Base-by-base conservation (phyloP, 1,140 invertebrate species). In the Drosophila subpulchrella region DNA sequence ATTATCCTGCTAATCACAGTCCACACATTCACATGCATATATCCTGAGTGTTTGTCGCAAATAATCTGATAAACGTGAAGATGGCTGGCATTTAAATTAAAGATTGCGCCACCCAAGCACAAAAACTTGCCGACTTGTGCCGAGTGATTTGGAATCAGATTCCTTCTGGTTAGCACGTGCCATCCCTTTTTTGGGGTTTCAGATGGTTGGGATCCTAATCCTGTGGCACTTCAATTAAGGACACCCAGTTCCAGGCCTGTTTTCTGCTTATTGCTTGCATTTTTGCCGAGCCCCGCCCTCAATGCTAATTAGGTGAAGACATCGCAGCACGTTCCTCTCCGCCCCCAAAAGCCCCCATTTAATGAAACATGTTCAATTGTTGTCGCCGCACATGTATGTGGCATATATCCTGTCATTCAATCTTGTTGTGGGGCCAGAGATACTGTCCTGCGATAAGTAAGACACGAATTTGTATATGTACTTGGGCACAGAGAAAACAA, bases 11-110 rank as follows among this genome's bases (percentile, higher is more conserved):
- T 62, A 62, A 65, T 65, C 61, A 62, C 61, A 46, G 36, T 32
- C 11, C 15, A 62, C 44, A 32, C 24, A 46, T 10, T 34, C 5
- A n/a, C 12, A 10, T 27, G 7, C 54, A 15, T 41, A 39, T 68
- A 60, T 55, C 46, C 32, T 24, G 48, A 50, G 47, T 80, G 76
- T 72, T 63, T 89, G 80, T 80, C 74, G 65, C 77, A 71, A 71
- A 71, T 89, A 71, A 88, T 88, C 84, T 77, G 84, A 89, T 88
- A 75, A 84, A 84, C 84, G 81, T 88, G 84, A 84, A 81, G 84
- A 89, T 88, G 84, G 84, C 84, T 88, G 68, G 80, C 84, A 88
- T 89, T 83, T 89, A 88, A 88, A 88, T 88, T 88, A 89, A 89
- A 89, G 83, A 89, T 89, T 88, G 83, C 70, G 63, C 39, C 72